These are phyloP conservation scores for Erythrocercus mccallii DNA, from an alignment of 2,113 vertebrate genomes.

Conservation along the genomic window DNA sequence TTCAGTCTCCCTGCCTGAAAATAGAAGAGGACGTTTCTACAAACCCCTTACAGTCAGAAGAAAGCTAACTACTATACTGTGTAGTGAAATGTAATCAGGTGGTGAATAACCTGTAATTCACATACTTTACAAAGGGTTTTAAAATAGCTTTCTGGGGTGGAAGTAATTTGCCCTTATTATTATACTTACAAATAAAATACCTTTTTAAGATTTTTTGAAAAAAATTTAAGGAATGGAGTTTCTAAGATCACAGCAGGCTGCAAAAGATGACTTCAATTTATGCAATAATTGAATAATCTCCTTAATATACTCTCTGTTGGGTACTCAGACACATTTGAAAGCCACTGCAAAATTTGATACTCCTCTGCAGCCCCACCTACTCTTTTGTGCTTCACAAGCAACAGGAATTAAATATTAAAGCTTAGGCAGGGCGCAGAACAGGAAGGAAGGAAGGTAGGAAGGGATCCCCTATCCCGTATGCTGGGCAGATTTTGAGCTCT, in stretches of 20 bases:
- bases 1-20: not conserved
- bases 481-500: not conserved
- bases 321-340: not conserved
- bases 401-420: not conserved
- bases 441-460: not conserved
- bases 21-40: not conserved
- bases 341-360: not conserved
- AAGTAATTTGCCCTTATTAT: not conserved
- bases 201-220: not conserved
- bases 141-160: not conserved
- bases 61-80: not conserved
- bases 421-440: not conserved
- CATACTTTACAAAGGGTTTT: not conserved
- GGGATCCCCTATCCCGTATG: not conserved
- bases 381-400: not conserved
- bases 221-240: not conserved
- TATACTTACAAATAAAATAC: slow-evolving; percentile 1
- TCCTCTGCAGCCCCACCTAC: rapidly evolving
- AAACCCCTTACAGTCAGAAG: not conserved
- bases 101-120: slow-evolving; percentile 49
- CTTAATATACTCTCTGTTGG: not conserved
- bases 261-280: not conserved
- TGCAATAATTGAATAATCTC: slow-evolving; percentile 31
- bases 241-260: not conserved
- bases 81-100: not conserved